Evolutionary conservation across 2,888 invertebrate genomes (phyloP).

Genomic region (Polymixis lichenea): DNA sequence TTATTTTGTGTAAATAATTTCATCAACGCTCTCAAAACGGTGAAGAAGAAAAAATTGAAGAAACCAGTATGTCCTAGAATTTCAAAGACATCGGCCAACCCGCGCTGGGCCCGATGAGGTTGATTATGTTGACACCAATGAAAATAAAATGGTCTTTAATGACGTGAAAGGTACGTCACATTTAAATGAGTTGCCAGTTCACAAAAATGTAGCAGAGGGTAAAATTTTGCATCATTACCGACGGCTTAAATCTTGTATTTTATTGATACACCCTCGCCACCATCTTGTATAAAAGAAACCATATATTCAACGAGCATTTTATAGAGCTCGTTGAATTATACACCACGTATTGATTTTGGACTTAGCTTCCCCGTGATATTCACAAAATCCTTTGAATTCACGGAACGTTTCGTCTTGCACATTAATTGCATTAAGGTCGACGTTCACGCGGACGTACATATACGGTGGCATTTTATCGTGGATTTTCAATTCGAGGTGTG

Average conservation of each 20-base stretch:
- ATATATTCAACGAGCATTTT: background rate
- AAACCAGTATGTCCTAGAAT: too few relatives aligned
- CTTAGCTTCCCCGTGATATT: background rate
- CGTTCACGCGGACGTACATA: too few relatives aligned
- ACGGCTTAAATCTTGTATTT: background rate
- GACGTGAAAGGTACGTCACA: too few relatives aligned
- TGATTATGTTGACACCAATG: background rate
- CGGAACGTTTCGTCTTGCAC: background rate
- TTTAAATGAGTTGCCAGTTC: background rate
- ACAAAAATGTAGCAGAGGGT: background rate
- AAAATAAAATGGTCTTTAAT: background rate
- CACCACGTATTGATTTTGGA: background rate
- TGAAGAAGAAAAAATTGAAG: too few relatives aligned
- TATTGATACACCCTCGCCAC: background rate
- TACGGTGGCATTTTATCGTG: too few relatives aligned
- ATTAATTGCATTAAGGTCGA: background rate
- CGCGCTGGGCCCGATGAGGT: background rate
- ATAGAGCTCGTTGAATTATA: background rate
- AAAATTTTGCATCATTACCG: constrained; percentile 8
- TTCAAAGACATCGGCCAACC: background rate
- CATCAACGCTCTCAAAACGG: too few relatives aligned
- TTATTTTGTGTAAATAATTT: too few relatives aligned
- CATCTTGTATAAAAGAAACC: too few relatives aligned
- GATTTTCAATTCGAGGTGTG: too few relatives aligned
- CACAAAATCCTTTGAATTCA: background rate